Evolutionary conservation across 2,888 invertebrate genomes (phyloP), one percentile per base, ranked within the genome.

Genomic region (Falcaria lacertinaria): DNA sequence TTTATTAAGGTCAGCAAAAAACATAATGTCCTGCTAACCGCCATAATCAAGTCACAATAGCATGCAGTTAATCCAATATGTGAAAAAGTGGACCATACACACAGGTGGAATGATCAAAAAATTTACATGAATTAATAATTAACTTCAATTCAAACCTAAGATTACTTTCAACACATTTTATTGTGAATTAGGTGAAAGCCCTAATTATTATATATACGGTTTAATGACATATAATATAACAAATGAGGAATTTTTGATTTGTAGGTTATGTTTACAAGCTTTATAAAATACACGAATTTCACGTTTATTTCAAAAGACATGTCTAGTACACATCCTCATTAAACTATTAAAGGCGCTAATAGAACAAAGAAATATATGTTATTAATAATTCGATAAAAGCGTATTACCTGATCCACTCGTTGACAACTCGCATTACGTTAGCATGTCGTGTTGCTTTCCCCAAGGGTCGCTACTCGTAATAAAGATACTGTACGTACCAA

Each of bases 181-280:
- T 19, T 19, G 19, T 6, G 19, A 3, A 4, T 19, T 6, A 19
- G 19, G 6, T 6, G 3, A 19, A 19, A 19, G 19, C 3, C 19
- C 6, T 4, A 19, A 6, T 19, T 19, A 4, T 4, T 19, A 19
- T 6, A 3, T 19, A n/a, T n/a, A n/a, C 11, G 11, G 28, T 11
- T 7, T 4, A 28, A 11, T 11, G 1, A 11, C 25, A 0, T 34
- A 1, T 32, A 32, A 37, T 34, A 22, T 34, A 46, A 44, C 17
- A 50, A 47, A 33, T 35, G 41, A 32, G 17, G 25, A 14, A 43
- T 34, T 33, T 33, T 48, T 48, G 45, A 55, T 74, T 86, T 84
- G 14, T 73, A 86, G 87, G 87, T 87, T 87, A 87, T 87, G 87
- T 87, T 87, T 87, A 87, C 87, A 84, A 86, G 76, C 79, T 74